phyloP scores from a whole-genome alignment of 2,113 vertebrate species.

The Herpetotheres cachinnans region DNA sequence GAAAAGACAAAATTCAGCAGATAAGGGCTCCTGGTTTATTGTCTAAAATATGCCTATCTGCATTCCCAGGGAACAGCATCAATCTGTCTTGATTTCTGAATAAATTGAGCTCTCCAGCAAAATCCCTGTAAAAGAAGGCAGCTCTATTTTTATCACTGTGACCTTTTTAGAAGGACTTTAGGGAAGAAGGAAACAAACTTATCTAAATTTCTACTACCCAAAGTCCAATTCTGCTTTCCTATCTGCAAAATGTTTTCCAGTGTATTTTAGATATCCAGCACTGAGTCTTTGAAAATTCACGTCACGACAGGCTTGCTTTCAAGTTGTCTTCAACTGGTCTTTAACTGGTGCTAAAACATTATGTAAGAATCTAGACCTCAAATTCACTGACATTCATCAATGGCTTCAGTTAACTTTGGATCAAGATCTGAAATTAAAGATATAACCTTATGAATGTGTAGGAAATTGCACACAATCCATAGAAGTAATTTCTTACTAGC shows the following conservation, averaged over 20 bases:
- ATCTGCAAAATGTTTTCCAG: background rate
- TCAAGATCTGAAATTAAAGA: background rate
- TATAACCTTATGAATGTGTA: background rate
- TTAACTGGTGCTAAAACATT: background rate
- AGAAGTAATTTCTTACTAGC: background rate
- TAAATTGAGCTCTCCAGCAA: constrained; percentile 47
- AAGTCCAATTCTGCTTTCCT: background rate
- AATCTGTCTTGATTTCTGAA: constrained; percentile 50
- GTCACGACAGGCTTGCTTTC: background rate
- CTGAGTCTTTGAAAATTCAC: background rate
- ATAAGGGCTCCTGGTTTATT: constrained; percentile 48
- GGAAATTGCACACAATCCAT: background rate
- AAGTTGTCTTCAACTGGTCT: background rate
- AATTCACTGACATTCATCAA: fast-evolving
- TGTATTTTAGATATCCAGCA: background rate
- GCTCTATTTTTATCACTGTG: constrained; percentile 46
- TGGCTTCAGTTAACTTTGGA: background rate
- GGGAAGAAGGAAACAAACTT: constrained; percentile 12
- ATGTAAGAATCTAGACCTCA: background rate
- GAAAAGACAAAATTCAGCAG: constrained; percentile 30
- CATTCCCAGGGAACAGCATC: constrained; percentile 45
- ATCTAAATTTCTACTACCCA: background rate
- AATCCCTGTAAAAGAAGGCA: constrained; percentile 16
- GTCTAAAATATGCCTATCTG: constrained; percentile 62
- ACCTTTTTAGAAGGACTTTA: constrained; percentile 51